Percentiles rank a stretch among this genome's conserved stretches.
Conservation (phyloP, 1,140 invertebrate species). For the Monochamus saltuarius region DNA sequence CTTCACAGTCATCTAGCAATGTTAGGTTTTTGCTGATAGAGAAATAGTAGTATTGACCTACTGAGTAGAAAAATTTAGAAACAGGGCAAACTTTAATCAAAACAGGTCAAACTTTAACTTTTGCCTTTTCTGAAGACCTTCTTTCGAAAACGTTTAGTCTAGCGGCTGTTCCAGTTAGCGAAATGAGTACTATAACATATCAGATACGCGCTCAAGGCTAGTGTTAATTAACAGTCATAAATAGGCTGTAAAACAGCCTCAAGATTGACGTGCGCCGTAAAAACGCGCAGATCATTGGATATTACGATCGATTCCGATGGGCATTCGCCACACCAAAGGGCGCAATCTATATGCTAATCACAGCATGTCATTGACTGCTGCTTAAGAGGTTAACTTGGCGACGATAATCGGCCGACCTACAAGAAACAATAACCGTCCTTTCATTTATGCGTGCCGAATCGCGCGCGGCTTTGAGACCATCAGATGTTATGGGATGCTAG, state of each 20-base stretch:
- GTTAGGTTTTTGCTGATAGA: too few relatives aligned
- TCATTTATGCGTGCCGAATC: conserved; percentile 19
- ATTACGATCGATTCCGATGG: conserved; percentile 22
- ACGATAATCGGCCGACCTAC: conserved; percentile 27
- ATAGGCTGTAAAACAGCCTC: conserved; percentile 25
- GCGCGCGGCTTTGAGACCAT: conserved; percentile 5
- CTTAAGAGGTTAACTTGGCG: conserved; percentile 37
- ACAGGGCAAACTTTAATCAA: too few relatives aligned
- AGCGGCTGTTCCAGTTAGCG: too few relatives aligned
- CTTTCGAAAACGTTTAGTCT: too few relatives aligned
- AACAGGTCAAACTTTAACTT: too few relatives aligned
- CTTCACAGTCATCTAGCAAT: too few relatives aligned
- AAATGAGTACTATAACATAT: neutral
- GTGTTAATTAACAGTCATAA: conserved; percentile 30
- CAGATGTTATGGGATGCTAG: conserved; percentile 11
- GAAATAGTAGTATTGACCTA: too few relatives aligned
- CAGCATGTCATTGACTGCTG: conserved; percentile 36
- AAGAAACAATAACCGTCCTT: conserved; percentile 20
- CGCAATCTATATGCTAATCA: conserved; percentile 47
- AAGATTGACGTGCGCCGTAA: conserved; percentile 28
- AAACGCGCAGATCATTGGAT: conserved; percentile 26
- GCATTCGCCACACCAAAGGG: conserved; percentile 37
- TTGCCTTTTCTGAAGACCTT: too few relatives aligned
- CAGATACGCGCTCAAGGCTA: neutral
- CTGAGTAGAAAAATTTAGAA: too few relatives aligned